Percentiles rank a stretch among this genome's conserved stretches.
Conservation (phyloP, 2,888 invertebrate species). For the Drosophila cognata region DNA sequence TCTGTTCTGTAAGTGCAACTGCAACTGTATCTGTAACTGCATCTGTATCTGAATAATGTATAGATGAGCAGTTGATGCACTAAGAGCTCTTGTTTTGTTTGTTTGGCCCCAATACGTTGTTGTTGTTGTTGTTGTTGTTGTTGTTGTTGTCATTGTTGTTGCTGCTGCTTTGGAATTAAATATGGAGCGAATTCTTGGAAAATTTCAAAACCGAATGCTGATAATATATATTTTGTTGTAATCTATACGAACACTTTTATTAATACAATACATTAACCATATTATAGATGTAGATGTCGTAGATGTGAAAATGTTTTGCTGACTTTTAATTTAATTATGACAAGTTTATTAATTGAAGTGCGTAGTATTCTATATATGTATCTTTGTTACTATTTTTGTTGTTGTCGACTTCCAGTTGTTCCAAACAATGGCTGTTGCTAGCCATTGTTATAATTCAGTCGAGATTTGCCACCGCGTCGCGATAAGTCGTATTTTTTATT, state of each 20-base stretch:
- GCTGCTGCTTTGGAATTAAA: conserved; percentile 23
- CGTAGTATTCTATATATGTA: conserved; percentile 42
- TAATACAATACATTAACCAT: conserved; percentile 10
- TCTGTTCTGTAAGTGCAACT: conserved; percentile 1
- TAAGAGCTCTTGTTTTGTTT: not conserved
- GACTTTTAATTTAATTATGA: conserved; percentile 74
- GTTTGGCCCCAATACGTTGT: conserved; percentile 46
- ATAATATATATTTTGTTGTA: conserved; percentile 47
- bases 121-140: not conserved
- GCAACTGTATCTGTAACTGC: conserved; percentile 6
- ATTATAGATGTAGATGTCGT: conserved; percentile 11
- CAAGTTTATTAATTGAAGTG: conserved; percentile 69
- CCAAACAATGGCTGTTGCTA: conserved; percentile 29
- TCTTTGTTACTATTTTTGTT: conserved; percentile 8
- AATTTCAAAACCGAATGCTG: conserved; percentile 47
- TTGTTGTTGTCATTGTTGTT: not conserved
- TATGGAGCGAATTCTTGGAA: conserved; percentile 44
- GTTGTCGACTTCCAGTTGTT: not conserved
- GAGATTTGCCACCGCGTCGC: conserved; percentile 34
- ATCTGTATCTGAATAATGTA: conserved; percentile 18
- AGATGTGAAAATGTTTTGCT: conserved; percentile 15
- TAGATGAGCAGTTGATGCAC: conserved; percentile 2
- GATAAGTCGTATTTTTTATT: conserved; percentile 37
- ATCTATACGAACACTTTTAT: conserved; percentile 49
- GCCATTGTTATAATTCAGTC: conserved; percentile 42